These are phyloP conservation scores for Eupithecia vulgata DNA, from an alignment of 2,888 invertebrate genomes.

Conservation along the genomic window DNA sequence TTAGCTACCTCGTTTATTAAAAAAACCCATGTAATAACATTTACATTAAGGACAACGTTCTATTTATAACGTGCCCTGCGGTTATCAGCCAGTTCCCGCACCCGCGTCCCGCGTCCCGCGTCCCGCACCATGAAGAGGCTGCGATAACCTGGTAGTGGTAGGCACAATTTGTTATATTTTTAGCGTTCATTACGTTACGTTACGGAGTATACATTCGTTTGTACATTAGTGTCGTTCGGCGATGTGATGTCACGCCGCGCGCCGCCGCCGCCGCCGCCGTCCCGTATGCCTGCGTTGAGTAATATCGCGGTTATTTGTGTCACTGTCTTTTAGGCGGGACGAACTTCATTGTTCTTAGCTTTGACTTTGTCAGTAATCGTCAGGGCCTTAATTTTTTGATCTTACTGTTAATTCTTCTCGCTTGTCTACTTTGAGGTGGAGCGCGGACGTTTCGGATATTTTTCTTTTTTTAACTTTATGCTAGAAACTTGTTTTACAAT, in stretches of 20 bases:
- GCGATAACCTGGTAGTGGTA: constrained; percentile 13
- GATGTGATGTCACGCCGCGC: constrained; percentile 26
- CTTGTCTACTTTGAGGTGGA: neutral
- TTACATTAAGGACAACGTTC: constrained; percentile 3
- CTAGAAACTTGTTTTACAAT: constrained; percentile 3
- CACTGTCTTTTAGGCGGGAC: neutral
- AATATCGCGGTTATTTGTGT: constrained; percentile 2
- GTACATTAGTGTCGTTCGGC: constrained; percentile 5
- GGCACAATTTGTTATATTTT: constrained; percentile 27
- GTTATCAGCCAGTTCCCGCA: constrained; percentile 23
- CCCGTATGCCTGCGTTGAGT: constrained; percentile 6
- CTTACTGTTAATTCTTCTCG: neutral
- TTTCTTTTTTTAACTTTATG: neutral
- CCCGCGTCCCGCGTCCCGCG: constrained; percentile 30
- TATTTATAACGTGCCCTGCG: constrained; percentile 11
- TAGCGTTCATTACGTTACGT: constrained; percentile 16
- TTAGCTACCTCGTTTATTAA: neutral
- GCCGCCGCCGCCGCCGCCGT: neutral
- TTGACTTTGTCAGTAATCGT: neutral
- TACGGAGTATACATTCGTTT: constrained; percentile 14
- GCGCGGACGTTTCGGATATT: neutral
- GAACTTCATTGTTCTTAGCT: neutral
- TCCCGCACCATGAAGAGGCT: constrained; percentile 22
- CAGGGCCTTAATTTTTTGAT: neutral
- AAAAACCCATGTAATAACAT: neutral